Conservation (phyloP, 2,113 vertebrate genomes). For the Daubentonia madagascariensis region DNA sequence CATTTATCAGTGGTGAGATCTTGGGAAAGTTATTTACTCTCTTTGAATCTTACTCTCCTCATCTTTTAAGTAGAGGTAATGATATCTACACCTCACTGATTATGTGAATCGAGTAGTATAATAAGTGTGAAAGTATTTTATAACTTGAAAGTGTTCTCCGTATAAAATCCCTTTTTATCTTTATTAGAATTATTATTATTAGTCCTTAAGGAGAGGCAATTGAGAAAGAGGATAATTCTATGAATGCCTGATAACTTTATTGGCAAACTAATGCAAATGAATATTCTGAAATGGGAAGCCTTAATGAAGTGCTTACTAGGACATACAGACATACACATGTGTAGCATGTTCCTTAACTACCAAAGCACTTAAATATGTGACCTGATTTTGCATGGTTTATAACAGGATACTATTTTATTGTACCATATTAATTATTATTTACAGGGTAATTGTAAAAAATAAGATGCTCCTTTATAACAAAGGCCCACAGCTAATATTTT, state of each 20-base stretch:
- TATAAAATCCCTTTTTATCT: background rate
- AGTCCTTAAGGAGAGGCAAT: background rate
- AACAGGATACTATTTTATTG: constrained; percentile 78
- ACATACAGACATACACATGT: background rate
- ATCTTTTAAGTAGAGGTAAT: background rate
- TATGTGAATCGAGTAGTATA: background rate
- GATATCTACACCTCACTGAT: background rate
- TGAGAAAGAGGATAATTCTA: background rate
- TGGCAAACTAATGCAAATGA: background rate
- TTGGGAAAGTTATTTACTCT: background rate
- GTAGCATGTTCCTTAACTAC: background rate
- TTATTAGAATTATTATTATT: background rate
- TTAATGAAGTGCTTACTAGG: background rate
- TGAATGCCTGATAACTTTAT: background rate
- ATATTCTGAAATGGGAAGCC: background rate
- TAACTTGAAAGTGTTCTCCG: background rate
- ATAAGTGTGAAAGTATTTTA: background rate
- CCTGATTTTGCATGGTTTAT: constrained; percentile 68
- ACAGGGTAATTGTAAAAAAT: constrained; percentile 79
- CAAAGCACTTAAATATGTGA: constrained; percentile 56
- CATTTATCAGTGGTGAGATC: background rate
- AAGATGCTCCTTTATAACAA: constrained; percentile 81
- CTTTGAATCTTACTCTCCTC: background rate
- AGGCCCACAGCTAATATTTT: constrained; percentile 80
- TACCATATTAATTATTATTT: constrained; percentile 82